Evolutionary conservation across 2,797 vertebrate genomes (phyloP).

Genomic region (Microchirus variegatus): DNA sequence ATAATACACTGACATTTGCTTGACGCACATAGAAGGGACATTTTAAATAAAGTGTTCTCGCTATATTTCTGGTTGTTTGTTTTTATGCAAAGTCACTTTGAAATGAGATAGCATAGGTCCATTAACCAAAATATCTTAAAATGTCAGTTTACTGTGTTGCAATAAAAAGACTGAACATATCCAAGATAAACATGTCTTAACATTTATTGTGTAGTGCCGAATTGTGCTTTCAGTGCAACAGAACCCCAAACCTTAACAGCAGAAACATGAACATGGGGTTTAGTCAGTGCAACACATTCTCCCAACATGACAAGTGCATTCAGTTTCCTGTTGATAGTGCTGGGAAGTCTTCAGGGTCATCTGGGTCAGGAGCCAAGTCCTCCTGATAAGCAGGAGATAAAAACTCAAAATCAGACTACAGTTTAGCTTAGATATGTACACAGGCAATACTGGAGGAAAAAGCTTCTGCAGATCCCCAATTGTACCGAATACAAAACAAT

Average conservation of each 20-base stretch:
- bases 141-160: not conserved
- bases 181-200: constrained; percentile 55
- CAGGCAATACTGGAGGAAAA: too few relatives aligned
- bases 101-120: not conserved
- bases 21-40: constrained; percentile 45
- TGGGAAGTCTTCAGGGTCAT: constrained; percentile 97
- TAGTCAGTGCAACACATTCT: constrained; percentile 47
- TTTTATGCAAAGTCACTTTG: not conserved
- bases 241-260: constrained; percentile 57
- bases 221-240: constrained; percentile 44
- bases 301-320: constrained; percentile 24
- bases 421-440: not conserved
- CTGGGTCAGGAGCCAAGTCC: constrained; percentile 88
- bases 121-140: not conserved
- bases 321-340: constrained; percentile 82
- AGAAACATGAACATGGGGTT: constrained; percentile 34
- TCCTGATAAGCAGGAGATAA: constrained; percentile 28
- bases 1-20: constrained; percentile 52
- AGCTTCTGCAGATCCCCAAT: not conserved
- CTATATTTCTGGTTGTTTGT: not conserved
- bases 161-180: not conserved
- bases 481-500: not conserved
- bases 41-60: constrained; percentile 69
- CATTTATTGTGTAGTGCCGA: constrained; percentile 43
- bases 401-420: not conserved